Evolutionary conservation across 2,113 vertebrate genomes (phyloP), one percentile per base, ranked within the genome.

Genomic region (Sinocyclocheilus maitianheensis): DNA sequence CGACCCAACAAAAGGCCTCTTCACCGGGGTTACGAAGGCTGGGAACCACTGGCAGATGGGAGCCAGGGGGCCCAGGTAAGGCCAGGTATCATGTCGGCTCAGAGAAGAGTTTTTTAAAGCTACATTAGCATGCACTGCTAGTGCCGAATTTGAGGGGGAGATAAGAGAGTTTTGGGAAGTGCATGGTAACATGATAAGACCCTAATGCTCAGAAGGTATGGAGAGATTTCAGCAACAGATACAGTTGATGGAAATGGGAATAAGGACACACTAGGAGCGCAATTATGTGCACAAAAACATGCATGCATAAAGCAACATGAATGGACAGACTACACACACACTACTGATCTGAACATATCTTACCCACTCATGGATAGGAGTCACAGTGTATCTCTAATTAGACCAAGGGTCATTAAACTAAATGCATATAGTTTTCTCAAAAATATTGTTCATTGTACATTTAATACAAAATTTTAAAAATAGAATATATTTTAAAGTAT

Each of bases 1-100:
- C 85, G 77, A 22, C 51, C 77, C 88, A 87, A 89, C 88, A 89
- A 89, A 87, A 87, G 85, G 79, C 77, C 86, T 89, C 85, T 89
- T 89, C 67, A 89, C 78, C 5, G 65, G 78, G 85, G 88, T 82
- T 55, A 77, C 16, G 24, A 77, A 62, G 85, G 88, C 85, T 87
- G 88, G 84, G 88, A 85, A 89, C 67, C 81, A 76, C 85, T 85
- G 83, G 88, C 85, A 87, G 83, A 82, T 87, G 85, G 88, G 86
- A 85, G 85, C 69, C 69, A 84, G 60, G 87, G 77, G 85, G 88
- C 85, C 85, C 85, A 87, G 88, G 85, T 87, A 83, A 86, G 85
- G 76, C 69, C 85, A 77, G 79, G 60, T 82, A 89, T 85, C 83
- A 85, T 85, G 63, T 82, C 67, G 85, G 85, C 72, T 43, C 81